Percentiles rank a stretch among this genome's conserved stretches.
Evolutionary conservation across 2,797 vertebrate species (phyloP).

Genomic region (Valencia hispanica): DNA sequence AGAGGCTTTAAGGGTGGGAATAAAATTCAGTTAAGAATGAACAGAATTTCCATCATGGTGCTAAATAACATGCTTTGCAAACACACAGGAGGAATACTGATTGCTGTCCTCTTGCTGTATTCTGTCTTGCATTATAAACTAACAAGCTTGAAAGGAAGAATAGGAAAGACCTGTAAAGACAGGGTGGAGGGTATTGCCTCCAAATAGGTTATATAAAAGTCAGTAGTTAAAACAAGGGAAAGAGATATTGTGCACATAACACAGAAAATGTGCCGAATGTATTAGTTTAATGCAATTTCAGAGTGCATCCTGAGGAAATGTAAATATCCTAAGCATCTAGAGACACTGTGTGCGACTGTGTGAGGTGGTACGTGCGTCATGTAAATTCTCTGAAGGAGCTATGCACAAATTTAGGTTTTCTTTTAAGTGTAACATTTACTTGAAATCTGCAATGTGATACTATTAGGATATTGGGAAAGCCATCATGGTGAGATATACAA

Average conservation of each 20-base stretch:
- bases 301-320: constrained; percentile 10
- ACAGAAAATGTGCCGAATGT: constrained; percentile 30
- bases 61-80: constrained; percentile 33
- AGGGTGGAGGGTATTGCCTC: background rate
- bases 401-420: constrained; percentile 44
- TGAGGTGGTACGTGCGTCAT: constrained; percentile 24
- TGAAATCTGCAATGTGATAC: constrained; percentile 33
- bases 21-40: constrained; percentile 4
- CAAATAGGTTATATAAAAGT: constrained; percentile 20
- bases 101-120: constrained; percentile 20
- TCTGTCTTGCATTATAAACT: constrained; percentile 11
- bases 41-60: constrained; percentile 25
- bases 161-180: background rate
- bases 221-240: constrained; percentile 28
- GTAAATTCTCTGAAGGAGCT: constrained; percentile 37
- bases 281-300: constrained; percentile 25
- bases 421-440: constrained; percentile 58
- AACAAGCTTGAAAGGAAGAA: constrained; percentile 4
- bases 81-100: constrained; percentile 26
- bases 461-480: constrained; percentile 52
- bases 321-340: constrained; percentile 40
- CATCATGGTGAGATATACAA: constrained; percentile 42
- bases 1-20: background rate
- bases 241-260: constrained; percentile 17
- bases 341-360: constrained; percentile 9